Evolutionary conservation across 2,888 invertebrate genomes (phyloP), one percentile per base, ranked within the genome.

Genomic region (Cephus nigrinus): DNA sequence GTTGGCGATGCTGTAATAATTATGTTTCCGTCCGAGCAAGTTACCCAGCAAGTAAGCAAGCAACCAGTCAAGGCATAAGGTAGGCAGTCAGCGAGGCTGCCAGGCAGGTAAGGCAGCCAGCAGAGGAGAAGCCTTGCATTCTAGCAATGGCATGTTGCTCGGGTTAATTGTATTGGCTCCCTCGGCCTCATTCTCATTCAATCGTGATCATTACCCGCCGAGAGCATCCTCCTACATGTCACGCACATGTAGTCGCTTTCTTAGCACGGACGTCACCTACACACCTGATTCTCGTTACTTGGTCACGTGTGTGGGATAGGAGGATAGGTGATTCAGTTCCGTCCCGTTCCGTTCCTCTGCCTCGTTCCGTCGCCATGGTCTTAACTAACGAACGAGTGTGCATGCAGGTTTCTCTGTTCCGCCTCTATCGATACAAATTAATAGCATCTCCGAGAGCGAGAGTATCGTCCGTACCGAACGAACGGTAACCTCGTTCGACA

Each of bases 151-250:
- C 85, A 88, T 85, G 88, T 83, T 88, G 83, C 84, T 85, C 86
- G 80, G 86, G 88, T 90, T 90, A 89, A 90, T 90, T 89, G 90
- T 89, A 88, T 88, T 88, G 88, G 88, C 86, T 88, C 84, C 86
- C 86, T 86, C 88, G 86, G 86, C 88, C 90, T 90, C 88, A 89
- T 90, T 90, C 88, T 87, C 89, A 90, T 90, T 90, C 89, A 89
- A 89, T 90, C 90, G 88, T 89, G 89, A 90, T 89, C 90, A 89
- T 89, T 88, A 88, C 86, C 84, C 85, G 85, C 85, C 84, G 83
- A 85, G 86, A 87, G 87, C 86, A 87, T 88, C 88, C 87, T 87
- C 86, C 86, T 87, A 88, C 88, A 85, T 88, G 84, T 86, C 84
- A 84, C 84, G 83, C 83, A 85, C 83, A 84, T 84, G 80, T 79